Evolutionary conservation across 1,140 invertebrate genomes (phyloP).

Genomic region (Drosophila navojoa): DNA sequence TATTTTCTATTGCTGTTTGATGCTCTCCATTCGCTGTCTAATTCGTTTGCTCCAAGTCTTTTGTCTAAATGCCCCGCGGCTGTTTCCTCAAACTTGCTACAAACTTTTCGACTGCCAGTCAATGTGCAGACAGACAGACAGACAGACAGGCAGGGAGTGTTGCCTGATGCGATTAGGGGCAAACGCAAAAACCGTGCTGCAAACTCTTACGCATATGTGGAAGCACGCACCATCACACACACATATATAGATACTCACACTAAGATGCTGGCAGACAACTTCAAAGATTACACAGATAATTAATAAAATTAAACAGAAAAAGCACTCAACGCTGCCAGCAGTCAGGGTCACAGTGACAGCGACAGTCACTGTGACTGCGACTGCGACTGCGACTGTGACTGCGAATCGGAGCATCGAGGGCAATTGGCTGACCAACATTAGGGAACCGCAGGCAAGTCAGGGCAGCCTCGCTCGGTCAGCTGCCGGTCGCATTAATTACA

Average conservation of each 20-base stretch:
- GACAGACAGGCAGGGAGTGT: not conserved
- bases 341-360: not conserved
- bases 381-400: conserved; percentile 5
- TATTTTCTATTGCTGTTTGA: conserved; percentile 1
- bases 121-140: conserved; percentile 27
- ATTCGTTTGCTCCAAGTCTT: conserved; percentile 13
- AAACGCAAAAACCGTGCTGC: conserved; percentile 7
- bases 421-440: conserved; percentile 45
- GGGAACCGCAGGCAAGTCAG: conserved; percentile 61
- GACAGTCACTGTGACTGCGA: not conserved
- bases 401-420: not conserved
- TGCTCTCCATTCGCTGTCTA: conserved; percentile 2
- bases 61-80: conserved; percentile 12
- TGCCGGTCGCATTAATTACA: conserved; percentile 76
- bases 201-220: conserved; percentile 11
- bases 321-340: conserved; percentile 55
- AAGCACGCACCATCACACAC: not conserved
- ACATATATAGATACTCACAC: not conserved
- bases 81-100: conserved; percentile 17
- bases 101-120: conserved; percentile 21
- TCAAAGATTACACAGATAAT: conserved; percentile 78
- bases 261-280: conserved; percentile 44
- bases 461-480: conserved; percentile 45
- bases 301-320: conserved; percentile 81
- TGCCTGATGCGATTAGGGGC: conserved; percentile 63